Base-by-base conservation (phyloP, 2,113 vertebrate species). In the Ceratotherium simum region DNA sequence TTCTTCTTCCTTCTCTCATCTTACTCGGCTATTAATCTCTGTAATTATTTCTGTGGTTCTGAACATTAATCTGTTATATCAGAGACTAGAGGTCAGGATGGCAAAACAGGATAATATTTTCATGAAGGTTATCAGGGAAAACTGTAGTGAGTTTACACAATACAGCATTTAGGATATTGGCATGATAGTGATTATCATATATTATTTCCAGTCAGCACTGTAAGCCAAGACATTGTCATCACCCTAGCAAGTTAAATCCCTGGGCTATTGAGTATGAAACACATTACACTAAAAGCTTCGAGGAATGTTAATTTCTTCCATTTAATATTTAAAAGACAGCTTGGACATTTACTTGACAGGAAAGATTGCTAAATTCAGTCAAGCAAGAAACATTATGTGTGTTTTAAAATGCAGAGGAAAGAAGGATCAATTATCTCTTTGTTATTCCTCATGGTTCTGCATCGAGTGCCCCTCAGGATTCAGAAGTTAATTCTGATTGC, bases 291-390 rank as follows among this genome's bases (percentile, higher is more conserved):
- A 42, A 91, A 81, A 91, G 42, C 65, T 75, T 86, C 1, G 5
- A 72, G 83, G 75, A 93, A 95, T 97, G 86, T 78, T 91, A 85
- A 89, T 97, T 86, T 91, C 72, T 85, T 76, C 14, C 12, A 65
- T 91, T 81, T 89, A 91, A 97, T 91, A 95, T 96, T 88, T 72
- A 80, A 85, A 81, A 80, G 81, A 91, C 51, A 88, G 51, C 33
- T n/a, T 0, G 10, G 87, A 95, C 78, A 70, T 72, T 91, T 56
- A 33, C 86, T 93, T 91, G 92, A 97, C 67, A 90, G 83, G 51
- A 88, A 60, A 79, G 94, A 85, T 62, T 64, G 80, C 72, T 85
- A 91, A 93, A 81, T 91, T 27, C 92, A 95, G 92, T 48, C 86
- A 97, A 89, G 90, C 72, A 84, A 84, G 72, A 95, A 98, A 58